These are phyloP conservation scores for Pterois miles DNA, from an alignment of 2,797 vertebrate species.

Conservation along the genomic window DNA sequence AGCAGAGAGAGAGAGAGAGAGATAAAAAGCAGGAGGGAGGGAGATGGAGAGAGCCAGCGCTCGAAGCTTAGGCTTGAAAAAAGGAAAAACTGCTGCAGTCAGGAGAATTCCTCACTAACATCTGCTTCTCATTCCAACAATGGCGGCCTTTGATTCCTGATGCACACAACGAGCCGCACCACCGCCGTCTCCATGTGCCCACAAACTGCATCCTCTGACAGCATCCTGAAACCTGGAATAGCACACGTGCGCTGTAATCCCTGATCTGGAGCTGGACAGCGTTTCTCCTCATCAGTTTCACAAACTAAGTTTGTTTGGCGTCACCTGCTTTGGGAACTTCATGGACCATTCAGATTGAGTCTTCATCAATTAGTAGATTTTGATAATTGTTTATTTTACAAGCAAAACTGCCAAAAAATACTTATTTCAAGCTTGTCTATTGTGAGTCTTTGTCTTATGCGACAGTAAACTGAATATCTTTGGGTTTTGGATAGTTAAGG, in stretches of 20 bases:
- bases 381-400: neutral
- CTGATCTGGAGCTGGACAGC: neutral
- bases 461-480: neutral
- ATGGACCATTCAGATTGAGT: neutral
- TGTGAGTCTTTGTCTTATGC: neutral
- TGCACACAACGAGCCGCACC: conserved; percentile 46
- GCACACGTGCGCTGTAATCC: neutral
- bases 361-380: neutral
- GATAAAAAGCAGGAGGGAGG: conserved; percentile 32
- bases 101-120: conserved; percentile 89
- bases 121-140: conserved; percentile 95
- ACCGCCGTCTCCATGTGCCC: conserved; percentile 37
- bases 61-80: conserved; percentile 68
- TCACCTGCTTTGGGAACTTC: neutral
- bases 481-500: neutral
- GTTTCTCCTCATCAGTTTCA: neutral
- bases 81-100: conserved; percentile 86
- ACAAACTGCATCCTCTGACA: conserved; percentile 38
- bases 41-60: conserved; percentile 69
- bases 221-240: conserved; percentile 40
- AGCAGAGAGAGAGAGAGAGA: conserved; percentile 15
- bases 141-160: conserved; percentile 84
- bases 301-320: neutral
- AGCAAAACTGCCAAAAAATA: neutral
- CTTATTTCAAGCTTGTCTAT: neutral